Percentiles rank a stretch among this genome's conserved stretches.
Conservation (phyloP, 2,113 vertebrate species). For the Lichenostomus cassidix region DNA sequence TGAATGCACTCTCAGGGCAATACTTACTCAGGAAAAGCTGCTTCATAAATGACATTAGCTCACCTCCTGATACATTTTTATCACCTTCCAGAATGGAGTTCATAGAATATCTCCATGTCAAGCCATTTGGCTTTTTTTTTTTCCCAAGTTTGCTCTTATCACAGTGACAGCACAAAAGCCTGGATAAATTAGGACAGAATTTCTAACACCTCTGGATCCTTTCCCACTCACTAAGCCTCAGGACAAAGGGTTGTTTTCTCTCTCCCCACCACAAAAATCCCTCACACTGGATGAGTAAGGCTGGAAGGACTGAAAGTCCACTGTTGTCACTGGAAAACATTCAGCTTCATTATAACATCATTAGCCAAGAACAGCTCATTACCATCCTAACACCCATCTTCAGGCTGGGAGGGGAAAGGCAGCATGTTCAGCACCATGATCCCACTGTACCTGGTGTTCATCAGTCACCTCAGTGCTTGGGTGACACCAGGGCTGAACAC, state of each 20-base stretch:
- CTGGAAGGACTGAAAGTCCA: background rate
- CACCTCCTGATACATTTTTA: background rate
- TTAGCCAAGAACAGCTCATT: background rate
- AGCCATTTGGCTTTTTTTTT: background rate
- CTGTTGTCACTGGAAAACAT: background rate
- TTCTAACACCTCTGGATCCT: background rate
- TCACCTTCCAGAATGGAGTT: background rate
- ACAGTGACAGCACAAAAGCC: background rate
- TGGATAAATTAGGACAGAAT: conserved; percentile 31
- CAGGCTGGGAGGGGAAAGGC: background rate
- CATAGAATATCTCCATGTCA: background rate
- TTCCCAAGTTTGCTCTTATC: background rate
- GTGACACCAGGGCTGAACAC: background rate
- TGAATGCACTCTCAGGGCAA: background rate
- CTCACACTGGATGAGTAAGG: background rate
- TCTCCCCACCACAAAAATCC: background rate
- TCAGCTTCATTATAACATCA: background rate
- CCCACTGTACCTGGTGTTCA: background rate
- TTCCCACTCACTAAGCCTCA: background rate
- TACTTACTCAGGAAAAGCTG: background rate
- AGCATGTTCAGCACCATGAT: background rate
- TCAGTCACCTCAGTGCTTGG: background rate
- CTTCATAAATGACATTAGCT: background rate
- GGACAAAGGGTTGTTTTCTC: background rate
- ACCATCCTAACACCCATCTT: background rate